These are phyloP conservation scores for Drosophila kuntzei DNA, from an alignment of 2,888 invertebrate species.

Conservation along the genomic window DNA sequence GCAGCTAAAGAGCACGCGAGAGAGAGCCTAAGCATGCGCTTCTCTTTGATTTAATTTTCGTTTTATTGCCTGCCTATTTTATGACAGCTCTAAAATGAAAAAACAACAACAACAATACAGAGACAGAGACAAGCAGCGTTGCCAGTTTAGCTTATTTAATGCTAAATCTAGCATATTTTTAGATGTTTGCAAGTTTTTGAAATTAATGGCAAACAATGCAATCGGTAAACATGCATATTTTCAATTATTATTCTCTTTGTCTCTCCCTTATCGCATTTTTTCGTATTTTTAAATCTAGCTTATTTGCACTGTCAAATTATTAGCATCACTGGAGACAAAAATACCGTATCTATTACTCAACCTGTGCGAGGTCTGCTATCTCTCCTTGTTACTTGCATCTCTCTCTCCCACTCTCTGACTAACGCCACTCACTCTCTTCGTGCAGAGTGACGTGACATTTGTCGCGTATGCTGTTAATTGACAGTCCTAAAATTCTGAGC, in stretches of 20 bases:
- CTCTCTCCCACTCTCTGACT: conserved; percentile 18
- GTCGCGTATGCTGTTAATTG: conserved; percentile 62
- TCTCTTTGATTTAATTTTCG: conserved; percentile 53
- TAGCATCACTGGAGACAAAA: conserved; percentile 23
- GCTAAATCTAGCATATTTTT: background rate
- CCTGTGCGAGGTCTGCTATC: conserved; percentile 31
- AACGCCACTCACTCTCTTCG: conserved; percentile 2
- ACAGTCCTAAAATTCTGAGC: conserved; percentile 62
- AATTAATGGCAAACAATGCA: too few species aligned
- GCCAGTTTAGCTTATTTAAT: background rate
- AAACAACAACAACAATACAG: conserved; percentile 5
- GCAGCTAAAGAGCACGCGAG: conserved; percentile 16
- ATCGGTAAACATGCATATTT: too few species aligned
- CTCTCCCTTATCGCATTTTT: too few species aligned
- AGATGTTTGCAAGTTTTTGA: too few species aligned
- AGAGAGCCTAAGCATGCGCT: background rate
- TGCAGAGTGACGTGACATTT: conserved; percentile 62
- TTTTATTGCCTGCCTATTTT: conserved; percentile 50
- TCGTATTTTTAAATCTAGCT: background rate
- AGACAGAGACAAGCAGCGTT: conserved; percentile 7
- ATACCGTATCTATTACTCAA: conserved; percentile 72
- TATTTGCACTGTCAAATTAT: background rate
- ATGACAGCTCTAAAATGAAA: conserved; percentile 48
- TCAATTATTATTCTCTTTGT: too few species aligned
- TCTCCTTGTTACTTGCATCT: conserved; percentile 42